These are phyloP conservation scores for Eupleurogrammus muticus DNA, from an alignment of 2,797 vertebrate species.

Conservation along the genomic window DNA sequence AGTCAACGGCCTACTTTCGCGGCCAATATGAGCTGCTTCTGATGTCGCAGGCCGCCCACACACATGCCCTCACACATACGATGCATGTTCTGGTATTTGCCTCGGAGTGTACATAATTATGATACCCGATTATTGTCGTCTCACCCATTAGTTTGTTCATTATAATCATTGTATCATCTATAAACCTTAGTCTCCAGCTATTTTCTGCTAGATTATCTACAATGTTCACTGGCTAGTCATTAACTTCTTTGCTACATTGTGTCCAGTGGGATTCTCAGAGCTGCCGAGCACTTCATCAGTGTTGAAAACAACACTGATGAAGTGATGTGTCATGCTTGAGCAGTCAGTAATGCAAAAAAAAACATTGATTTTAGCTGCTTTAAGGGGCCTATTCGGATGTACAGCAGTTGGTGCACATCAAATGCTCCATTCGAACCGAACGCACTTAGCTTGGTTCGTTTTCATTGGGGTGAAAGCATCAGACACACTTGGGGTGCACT, in stretches of 20 bases:
- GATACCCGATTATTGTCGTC: not conserved
- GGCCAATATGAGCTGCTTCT: conserved; percentile 41
- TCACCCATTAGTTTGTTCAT: not conserved
- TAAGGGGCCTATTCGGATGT: too few species aligned
- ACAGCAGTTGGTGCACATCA: too few species aligned
- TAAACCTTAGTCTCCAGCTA: not conserved
- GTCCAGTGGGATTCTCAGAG: not conserved
- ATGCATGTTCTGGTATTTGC: conserved; percentile 14
- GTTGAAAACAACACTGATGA: not conserved
- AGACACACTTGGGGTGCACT: too few species aligned
- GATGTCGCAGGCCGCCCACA: conserved; percentile 44
- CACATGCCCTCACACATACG: conserved; percentile 32
- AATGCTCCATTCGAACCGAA: too few species aligned
- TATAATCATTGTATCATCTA: not conserved
- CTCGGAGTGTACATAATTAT: not conserved
- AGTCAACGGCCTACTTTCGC: conserved; percentile 54
- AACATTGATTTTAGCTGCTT: not conserved
- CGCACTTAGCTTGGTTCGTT: too few species aligned
- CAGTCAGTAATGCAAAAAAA: conserved; percentile 1
- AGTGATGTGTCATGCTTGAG: too few species aligned
- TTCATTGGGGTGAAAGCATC: too few species aligned
- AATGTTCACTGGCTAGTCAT: too few species aligned
- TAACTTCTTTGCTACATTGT: not conserved
- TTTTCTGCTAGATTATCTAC: not conserved
- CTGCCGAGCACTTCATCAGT: too few species aligned